Conservation (phyloP, 2,113 vertebrate genomes). For the Hippocampus zosterae region DNA sequence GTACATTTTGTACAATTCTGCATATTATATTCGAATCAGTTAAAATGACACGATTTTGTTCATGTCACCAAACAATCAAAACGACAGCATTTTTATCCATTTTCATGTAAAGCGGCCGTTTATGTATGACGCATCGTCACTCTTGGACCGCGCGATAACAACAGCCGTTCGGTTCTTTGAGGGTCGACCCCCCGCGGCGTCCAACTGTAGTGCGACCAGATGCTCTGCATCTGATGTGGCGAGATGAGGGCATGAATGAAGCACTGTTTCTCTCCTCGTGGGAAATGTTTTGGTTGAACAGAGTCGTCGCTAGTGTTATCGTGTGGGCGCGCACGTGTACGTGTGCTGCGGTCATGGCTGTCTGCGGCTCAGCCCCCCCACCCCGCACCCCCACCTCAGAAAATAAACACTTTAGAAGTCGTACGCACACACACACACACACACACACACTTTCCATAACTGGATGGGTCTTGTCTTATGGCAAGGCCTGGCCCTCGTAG, state of each 20-base stretch:
- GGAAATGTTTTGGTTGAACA: conserved; percentile 16
- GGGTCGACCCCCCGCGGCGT: neutral
- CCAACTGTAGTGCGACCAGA: neutral
- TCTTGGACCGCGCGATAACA: neutral
- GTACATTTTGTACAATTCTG: too few species aligned
- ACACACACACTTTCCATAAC: conserved; percentile 26
- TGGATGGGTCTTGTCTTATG: conserved; percentile 9
- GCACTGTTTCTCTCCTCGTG: conserved; percentile 10
- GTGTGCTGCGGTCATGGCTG: conserved; percentile 37
- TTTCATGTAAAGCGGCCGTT: neutral
- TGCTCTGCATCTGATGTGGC: neutral
- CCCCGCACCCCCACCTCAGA: conserved; percentile 1
- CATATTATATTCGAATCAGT: too few species aligned
- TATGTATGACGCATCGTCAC: neutral
- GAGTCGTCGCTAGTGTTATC: conserved; percentile 20
- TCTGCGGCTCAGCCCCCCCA: conserved; percentile 30
- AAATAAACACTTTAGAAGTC: conserved; percentile 53
- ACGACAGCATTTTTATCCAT: neutral
- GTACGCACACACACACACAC: conserved; percentile 26
- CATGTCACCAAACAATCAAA: too few species aligned
- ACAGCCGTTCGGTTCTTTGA: neutral
- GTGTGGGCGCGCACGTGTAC: conserved; percentile 10
- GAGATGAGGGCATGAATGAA: conserved; percentile 7
- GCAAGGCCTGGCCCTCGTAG: conserved; percentile 5
- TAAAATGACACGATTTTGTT: too few species aligned